Base-by-base conservation (phyloP, 2,888 invertebrate genomes). In the Agrochola macilenta region DNA sequence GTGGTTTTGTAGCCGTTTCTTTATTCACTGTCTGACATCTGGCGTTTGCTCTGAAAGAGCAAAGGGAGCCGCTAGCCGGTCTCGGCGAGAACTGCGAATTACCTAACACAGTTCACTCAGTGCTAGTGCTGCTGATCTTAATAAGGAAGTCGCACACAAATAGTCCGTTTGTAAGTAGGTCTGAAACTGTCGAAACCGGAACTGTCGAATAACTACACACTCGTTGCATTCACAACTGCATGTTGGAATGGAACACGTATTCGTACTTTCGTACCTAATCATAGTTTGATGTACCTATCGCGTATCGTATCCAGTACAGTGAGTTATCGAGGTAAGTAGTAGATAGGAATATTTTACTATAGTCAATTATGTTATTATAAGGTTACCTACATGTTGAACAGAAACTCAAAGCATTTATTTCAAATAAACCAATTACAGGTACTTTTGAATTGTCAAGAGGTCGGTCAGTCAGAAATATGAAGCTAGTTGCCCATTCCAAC, bases 91-190 rank as follows among this genome's bases (percentile, higher is more conserved):
- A 60, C 60, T 43, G n/a, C 75, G 74, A 43, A 85, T 69, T 3
- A 81, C 64, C 30, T 3, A 81, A 58, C 46, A n/a, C 30, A 61
- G 17, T 14, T 46, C 12, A 17, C 46, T 12, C 46, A 46, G 46
- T 12, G 2, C 35, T 64, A 1, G 49, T 26, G 57, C 35, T 49
- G 39, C 63, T 69, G 12, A 46, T 39, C 23, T n/a, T 81, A 85
- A 81, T 85, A 81, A 85, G 81, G 85, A 81, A 69, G 69, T 69
- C 23, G 63, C 85, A 46, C 66, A 54, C 81, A 43, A 71, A 80
- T 52, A n/a, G 49, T 61, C 26, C 17, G 17, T 23, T 61, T 52
- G 69, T 65, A 43, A 74, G 69, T 82, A 46, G 69, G 82, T 69
- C 66, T 65, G n/a, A n/a, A n/a, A n/a, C n/a, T n/a, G n/a, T n/a